phyloP scores from a whole-genome alignment of 1,140 invertebrate species.

The Papilio machaon region DNA sequence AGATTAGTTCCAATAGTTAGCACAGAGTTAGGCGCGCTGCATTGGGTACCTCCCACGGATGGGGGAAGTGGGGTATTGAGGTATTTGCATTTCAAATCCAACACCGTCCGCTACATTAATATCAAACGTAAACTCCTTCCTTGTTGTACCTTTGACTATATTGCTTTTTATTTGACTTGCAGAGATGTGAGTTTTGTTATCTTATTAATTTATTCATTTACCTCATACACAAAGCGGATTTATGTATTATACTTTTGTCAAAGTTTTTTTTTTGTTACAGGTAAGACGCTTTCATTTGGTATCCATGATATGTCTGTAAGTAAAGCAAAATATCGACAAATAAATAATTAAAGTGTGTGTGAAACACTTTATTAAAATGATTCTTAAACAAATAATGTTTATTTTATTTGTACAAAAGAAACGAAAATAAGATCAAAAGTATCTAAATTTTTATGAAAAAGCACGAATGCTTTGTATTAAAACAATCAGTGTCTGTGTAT shows the following conservation, averaged over 20 bases:
- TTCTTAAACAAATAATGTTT: too few species aligned
- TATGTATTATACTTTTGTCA: not conserved
- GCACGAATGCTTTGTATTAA: too few species aligned
- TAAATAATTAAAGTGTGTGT: too few species aligned
- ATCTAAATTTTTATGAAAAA: not conserved
- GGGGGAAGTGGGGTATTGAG: not conserved
- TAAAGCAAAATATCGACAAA: not conserved
- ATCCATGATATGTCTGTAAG: not conserved
- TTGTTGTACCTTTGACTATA: not conserved
- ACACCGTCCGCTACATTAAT: not conserved
- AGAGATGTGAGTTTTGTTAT: too few species aligned
- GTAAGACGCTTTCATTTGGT: not conserved
- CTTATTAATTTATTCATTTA: not conserved
- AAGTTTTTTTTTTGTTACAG: conserved; percentile 3
- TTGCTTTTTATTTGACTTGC: not conserved
- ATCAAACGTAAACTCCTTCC: conserved; percentile 1
- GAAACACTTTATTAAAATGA: too few species aligned
- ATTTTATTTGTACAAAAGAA: not conserved
- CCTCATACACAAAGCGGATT: not conserved
- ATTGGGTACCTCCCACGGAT: not conserved
- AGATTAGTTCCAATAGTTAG: too few species aligned
- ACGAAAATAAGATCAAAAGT: not conserved
- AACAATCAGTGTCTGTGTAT: not conserved
- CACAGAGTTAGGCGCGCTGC: not conserved
- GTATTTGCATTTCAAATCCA: conserved; percentile 17